A percentile compares a stretch with the other conserved stretches of the same genome.
These are phyloP conservation scores for Aurelia aurita DNA, from an alignment of 30 jellyfish, hydroid and myxozoan species.

Conservation along the genomic window DNA sequence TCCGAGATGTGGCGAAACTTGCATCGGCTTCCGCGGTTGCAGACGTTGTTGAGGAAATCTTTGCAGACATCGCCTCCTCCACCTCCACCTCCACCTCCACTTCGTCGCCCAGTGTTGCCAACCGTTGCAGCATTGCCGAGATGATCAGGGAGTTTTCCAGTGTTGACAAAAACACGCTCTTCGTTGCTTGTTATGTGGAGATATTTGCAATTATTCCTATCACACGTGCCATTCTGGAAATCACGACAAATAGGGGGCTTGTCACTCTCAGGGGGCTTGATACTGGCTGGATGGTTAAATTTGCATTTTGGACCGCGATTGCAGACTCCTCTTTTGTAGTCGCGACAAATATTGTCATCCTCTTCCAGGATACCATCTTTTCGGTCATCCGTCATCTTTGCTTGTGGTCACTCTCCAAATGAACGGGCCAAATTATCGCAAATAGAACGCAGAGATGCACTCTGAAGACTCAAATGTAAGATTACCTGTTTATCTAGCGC, in stretches of 20 bases:
- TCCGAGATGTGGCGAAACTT: conserved; percentile 87
- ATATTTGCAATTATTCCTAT: conserved; percentile 86
- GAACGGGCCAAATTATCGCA: too few species aligned
- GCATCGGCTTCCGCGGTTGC: conserved; percentile 91
- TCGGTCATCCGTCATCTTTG: background rate
- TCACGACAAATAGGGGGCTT: conserved; percentile 94
- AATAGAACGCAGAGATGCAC: too few species aligned
- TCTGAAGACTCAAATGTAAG: too few species aligned
- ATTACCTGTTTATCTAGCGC: background rate
- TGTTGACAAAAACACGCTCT: conserved; percentile 74
- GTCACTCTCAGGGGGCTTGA: conserved; percentile 68
- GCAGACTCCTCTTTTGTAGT: conserved; percentile 96
- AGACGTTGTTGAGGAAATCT: conserved; percentile 85
- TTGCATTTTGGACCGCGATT: conserved; percentile 88
- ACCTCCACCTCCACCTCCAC: conserved; percentile 34
- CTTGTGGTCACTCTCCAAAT: background rate
- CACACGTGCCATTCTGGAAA: conserved; percentile 92
- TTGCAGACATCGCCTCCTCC: conserved; percentile 82
- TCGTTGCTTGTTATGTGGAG: conserved; percentile 89
- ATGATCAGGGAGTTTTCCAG: conserved; percentile 84
- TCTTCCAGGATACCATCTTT: conserved; percentile 5
- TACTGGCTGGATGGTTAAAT: conserved; percentile 82
- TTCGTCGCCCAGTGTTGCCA: conserved; percentile 15
- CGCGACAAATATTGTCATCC: conserved; percentile 80
- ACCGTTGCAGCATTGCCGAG: conserved; percentile 52